Evolutionary conservation across 1,140 invertebrate genomes (phyloP), one percentile per base, ranked within the genome.

Genomic region (Hesperophylax magnus): DNA sequence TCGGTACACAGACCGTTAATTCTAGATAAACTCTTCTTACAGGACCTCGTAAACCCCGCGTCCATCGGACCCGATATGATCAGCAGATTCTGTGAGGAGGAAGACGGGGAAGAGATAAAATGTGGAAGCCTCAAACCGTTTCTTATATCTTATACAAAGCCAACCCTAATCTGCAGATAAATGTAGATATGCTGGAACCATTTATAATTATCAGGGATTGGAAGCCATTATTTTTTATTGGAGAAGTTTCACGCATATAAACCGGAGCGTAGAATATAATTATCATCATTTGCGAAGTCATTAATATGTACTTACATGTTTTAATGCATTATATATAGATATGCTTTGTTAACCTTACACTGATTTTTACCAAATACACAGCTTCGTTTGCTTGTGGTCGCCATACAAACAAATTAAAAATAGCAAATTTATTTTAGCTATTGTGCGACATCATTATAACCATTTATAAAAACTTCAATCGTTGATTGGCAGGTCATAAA

Each of bases 1-100:
- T 67, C 22, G 63, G 63, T 67, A 67, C n/a, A 67, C 63, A 67
- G 63, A 67, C 63, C 63, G 63, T 67, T 67, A 67, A 67, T 75
- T 75, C 72, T 15, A 77, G 58, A 77, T 77, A 77, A 77, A 77
- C 47, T 58, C 75, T 77, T 61, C 75, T 61, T 61, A 47, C 75
- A 20, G 34, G 34, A 34, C 47, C 75, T 77, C 58, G 75, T 61
- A 77, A 77, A 75, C 34, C 75, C 75, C 18, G 39, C 75, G 54
- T 77, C 75, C 56, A 54, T 63, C 58, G 75, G 5, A 8, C 3
- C 47, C 75, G 56, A 77, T 77, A 77, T 52, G 47, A 77, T 77
- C 56, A 77, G 75, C 75, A 56, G 56, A 63, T 58, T 54, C 9
- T 47, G 11, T 14, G 9, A 47, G 39, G 39, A 47, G 3, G 39